Base-by-base conservation (phyloP, 2,797 vertebrate species). In the Dermochelys coriacea region DNA sequence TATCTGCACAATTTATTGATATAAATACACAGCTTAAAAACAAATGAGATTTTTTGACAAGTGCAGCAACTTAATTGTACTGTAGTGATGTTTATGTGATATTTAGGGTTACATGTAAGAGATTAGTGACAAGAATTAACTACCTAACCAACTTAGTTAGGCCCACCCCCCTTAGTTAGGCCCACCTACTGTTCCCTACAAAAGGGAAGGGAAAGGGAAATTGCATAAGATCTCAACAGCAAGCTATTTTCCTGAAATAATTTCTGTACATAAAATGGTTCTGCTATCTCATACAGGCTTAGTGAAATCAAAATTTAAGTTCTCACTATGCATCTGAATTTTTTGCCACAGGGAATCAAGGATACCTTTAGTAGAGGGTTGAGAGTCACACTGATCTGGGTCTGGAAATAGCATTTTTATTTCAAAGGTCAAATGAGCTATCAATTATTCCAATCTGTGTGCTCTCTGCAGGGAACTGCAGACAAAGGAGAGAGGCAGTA, bases 371-470 rank as follows among this genome's bases (percentile, higher is more conserved):
- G 47, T 91, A 93, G 91, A 68, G 80, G 68, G 95, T 94, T 86
- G 91, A 51, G 96, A 87, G 84, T 80, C n/a, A 80, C 97, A 90
- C 0, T 96, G 96, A 93, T 91, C 50, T 0, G 41, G 90, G 84
- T 93, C 80, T 93, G 81, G 93, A 95, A 92, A 97, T 91, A 93
- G 96, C 59, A 25, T 87, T 96, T 86, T 86, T 82, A 97, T 97
- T 96, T 52, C 88, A 97, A 97, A 98, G 97, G 97, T 97, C 96
- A 93, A 27, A 86, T 4, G 88, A 91, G 94, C 41, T 90, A 16
- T 41, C 54, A 91, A 92, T 95, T 82, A 92, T 89, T 57, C 59
- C 51, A 64, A 77, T 78, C 84, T 61, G 3, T 57, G 89, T 93
- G 85, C 82, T 92, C 82, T 21, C 68, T 37, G 82, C 79, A 51